Evolutionary conservation across 2,113 vertebrate genomes (phyloP).

Genomic region (Panurus biarmicus): DNA sequence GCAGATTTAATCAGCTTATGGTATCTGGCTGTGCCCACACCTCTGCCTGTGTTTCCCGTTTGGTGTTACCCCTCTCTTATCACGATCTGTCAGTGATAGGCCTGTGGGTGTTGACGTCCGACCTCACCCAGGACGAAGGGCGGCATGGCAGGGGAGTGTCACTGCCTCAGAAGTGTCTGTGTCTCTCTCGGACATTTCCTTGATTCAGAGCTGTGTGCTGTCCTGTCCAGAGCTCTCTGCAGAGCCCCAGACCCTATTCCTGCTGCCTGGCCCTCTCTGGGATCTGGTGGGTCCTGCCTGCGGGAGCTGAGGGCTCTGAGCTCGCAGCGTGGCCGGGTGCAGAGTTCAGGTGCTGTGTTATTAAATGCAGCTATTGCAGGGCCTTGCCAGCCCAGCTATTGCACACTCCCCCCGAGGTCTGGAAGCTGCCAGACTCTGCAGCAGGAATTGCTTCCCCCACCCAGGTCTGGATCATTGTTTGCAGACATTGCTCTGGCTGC

Average conservation of each 20-base stretch:
- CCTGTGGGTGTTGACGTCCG: background rate
- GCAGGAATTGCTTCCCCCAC: background rate
- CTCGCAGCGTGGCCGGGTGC: background rate
- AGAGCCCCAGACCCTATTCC: background rate
- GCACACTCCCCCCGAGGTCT: background rate
- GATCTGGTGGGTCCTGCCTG: rapidly evolving
- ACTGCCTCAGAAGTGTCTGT: background rate
- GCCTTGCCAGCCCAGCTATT: background rate
- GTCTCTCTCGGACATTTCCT: rapidly evolving
- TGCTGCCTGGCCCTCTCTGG: rapidly evolving
- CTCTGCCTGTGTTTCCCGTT: background rate
- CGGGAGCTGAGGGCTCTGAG: background rate
- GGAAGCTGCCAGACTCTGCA: background rate
- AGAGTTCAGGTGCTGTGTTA: background rate
- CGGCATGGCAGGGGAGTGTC: rapidly evolving
- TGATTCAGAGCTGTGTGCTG: rapidly evolving
- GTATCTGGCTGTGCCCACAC: background rate
- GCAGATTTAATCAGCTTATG: background rate
- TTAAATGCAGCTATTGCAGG: background rate
- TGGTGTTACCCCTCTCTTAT: background rate
- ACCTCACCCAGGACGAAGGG: background rate
- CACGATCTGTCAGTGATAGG: background rate
- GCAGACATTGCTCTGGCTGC: background rate
- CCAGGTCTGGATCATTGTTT: background rate
- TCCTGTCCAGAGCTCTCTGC: background rate